A percentile compares a stretch with the other conserved stretches of the same genome.
phyloP scores from a whole-genome alignment of 1,140 invertebrate genomes.

The Littorina saxatilis region DNA sequence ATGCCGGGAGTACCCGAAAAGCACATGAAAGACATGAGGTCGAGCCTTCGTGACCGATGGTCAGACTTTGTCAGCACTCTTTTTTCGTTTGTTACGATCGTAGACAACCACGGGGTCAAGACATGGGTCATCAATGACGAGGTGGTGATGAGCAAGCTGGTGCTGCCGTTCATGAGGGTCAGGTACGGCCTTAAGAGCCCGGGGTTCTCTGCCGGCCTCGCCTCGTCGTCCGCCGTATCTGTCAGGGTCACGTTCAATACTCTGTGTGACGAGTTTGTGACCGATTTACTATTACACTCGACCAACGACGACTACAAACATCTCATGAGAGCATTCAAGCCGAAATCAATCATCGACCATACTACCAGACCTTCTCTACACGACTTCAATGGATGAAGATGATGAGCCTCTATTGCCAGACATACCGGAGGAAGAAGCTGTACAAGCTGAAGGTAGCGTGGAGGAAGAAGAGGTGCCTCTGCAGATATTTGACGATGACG shows the following conservation, averaged over 20 bases:
- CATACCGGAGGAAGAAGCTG: too few relatives aligned
- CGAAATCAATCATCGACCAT: background rate
- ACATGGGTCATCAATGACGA: constrained; percentile 13
- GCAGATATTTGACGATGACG: too few relatives aligned
- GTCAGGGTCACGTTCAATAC: background rate
- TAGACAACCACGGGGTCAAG: constrained; percentile 32
- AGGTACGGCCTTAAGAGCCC: background rate
- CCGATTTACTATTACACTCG: constrained; percentile 22
- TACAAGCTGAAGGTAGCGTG: background rate
- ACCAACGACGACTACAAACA: background rate
- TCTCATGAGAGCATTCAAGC: constrained; percentile 1
- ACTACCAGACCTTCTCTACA: background rate
- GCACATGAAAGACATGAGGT: constrained; percentile 1
- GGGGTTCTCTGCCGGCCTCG: background rate
- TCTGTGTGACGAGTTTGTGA: constrained; percentile 1
- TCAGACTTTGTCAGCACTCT: background rate
- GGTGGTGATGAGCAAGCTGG: background rate
- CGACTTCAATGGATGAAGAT: background rate
- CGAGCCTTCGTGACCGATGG: background rate
- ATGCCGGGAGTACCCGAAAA: background rate
- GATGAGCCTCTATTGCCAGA: background rate
- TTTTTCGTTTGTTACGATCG: background rate
- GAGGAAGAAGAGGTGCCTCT: too few relatives aligned
- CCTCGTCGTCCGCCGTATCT: background rate
- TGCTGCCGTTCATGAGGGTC: background rate